phyloP scores from a whole-genome alignment of 2,797 vertebrate species.

The Adelosebastes latens region DNA sequence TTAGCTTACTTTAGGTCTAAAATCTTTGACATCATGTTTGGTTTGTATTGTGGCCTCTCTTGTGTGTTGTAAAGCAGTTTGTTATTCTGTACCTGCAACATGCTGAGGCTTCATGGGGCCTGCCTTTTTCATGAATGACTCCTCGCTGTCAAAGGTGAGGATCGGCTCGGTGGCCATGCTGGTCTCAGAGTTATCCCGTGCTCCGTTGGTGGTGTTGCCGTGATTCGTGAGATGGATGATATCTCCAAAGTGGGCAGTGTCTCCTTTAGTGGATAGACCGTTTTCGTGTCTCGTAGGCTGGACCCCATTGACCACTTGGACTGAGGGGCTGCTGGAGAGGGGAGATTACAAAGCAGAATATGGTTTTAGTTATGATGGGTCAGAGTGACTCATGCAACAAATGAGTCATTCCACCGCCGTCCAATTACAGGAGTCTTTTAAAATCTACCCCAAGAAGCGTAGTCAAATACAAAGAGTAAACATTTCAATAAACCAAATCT shows the following conservation, averaged over 20 bases:
- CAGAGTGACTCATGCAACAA: constrained; percentile 41
- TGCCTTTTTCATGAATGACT: constrained; percentile 92
- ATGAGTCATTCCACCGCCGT: constrained; percentile 36
- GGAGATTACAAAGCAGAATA: constrained; percentile 25
- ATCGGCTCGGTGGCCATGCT: constrained; percentile 82
- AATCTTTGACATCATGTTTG: neutral
- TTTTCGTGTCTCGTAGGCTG: constrained; percentile 90
- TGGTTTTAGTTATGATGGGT: constrained; percentile 28
- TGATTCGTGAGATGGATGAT: constrained; percentile 86
- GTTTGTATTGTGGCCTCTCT: neutral
- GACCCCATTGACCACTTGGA: constrained; percentile 87
- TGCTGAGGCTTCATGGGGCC: constrained; percentile 91
- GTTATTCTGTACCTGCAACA: constrained; percentile 87
- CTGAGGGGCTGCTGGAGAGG: constrained; percentile 56
- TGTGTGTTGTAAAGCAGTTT: neutral
- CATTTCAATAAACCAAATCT: constrained; percentile 29
- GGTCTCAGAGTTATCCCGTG: constrained; percentile 75
- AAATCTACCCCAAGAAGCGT: constrained; percentile 9
- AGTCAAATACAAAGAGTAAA: constrained; percentile 36
- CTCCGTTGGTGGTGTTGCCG: constrained; percentile 76
- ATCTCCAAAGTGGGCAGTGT: constrained; percentile 75
- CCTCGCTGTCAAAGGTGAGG: constrained; percentile 88
- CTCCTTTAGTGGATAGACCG: constrained; percentile 85
- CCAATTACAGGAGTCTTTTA: constrained; percentile 20
- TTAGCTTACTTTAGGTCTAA: neutral